Evolutionary conservation across 1,140 invertebrate genomes (phyloP), one percentile per base, ranked within the genome.

Genomic region (Hirudo medicinalis): DNA sequence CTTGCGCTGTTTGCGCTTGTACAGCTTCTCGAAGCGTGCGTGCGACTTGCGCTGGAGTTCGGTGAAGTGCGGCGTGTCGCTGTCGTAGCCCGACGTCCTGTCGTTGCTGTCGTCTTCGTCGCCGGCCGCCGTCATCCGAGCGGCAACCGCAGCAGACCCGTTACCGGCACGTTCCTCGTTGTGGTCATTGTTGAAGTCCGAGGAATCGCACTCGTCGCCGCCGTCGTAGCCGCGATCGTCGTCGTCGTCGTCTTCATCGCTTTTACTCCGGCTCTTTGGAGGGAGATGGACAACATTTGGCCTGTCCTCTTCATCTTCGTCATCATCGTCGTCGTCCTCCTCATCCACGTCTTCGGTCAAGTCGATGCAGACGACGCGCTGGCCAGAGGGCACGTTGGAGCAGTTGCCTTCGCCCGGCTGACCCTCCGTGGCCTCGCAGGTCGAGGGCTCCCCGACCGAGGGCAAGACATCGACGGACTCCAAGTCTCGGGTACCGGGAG

Each of bases 191-290:
- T 63, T 63, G 11, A 20, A 22, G 19, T 32, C 57, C 8, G 29
- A 63, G 17, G 22, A 25, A n/a, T 63, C 57, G 6, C 29, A 63
- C 19, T 63, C 57, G 57, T 63, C 57, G 57, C 57, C 57, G 19
- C 57, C 57, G 4, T 63, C 57, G 19, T 63, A 63, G 57, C 57
- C 57, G 29, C 57, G 22, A 32, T 63, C 57, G 19, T 63, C 57
- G 4, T 63, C 57, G 6, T 63, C 22, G 57, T 32, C 57, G 57
- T 63, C 54, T 20, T 25, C 57, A 32, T 22, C 57, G 22, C 9
- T 32, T 32, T 63, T 63, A 4, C 9, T 49, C 15, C 43, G 3
- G 43, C 43, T 49, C 43, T 9, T 49, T 15, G 13, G 11, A 49
- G 9, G 43, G 11, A 49, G 32, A 36, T 36, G 32, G 6, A 15